Evolutionary conservation across 2,797 vertebrate species (phyloP), one percentile per base, ranked within the genome.

Genomic region (Thalassophryne amazonica): DNA sequence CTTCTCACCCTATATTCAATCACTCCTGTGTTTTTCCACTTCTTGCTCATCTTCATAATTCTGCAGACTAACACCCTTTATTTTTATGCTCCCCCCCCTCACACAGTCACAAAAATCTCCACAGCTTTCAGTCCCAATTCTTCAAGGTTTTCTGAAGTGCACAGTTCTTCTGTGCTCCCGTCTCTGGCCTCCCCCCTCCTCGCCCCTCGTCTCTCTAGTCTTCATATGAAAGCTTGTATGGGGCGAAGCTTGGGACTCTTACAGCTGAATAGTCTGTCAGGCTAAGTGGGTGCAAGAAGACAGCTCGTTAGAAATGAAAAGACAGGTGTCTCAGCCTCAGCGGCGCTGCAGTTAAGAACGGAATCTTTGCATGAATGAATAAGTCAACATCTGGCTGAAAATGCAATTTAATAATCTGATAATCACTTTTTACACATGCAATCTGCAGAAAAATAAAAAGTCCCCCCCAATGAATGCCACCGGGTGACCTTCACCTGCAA

Each of bases 221-320:
- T 76, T 63, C 54, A 49, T 39, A 28, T 84, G 69, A 86, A 80
- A 70, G 81, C 78, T 71, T 78, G 82, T 87, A 82, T 87, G 72
- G 72, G 69, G 63, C 49, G 73, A 40, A 53, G 72, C 76, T 64
- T 68, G 67, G 65, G 74, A 70, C 64, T 73, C 65, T 35, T 24
- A 50, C 61, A 75, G n/a, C n/a, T 85, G 72, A 87, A 86, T 86
- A 76, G 83, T 68, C 70, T 74, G 63, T 66, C 53, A 49, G 68
- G 31, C 52, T 50, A 60, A 54, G 67, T 59, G 56, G 64, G 71
- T 78, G 68, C 24, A 51, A 73, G 59, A 65, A 76, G 69, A 80
- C 79, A 66, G 73, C 48, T 71, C 66, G 54, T 71, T 76, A 58
- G 65, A 81, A 49, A 54, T 75, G 51, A 72, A 62, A 55, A 76